Evolutionary conservation across 2,797 vertebrate species (phyloP).

Genomic region (Alosa sapidissima): DNA sequence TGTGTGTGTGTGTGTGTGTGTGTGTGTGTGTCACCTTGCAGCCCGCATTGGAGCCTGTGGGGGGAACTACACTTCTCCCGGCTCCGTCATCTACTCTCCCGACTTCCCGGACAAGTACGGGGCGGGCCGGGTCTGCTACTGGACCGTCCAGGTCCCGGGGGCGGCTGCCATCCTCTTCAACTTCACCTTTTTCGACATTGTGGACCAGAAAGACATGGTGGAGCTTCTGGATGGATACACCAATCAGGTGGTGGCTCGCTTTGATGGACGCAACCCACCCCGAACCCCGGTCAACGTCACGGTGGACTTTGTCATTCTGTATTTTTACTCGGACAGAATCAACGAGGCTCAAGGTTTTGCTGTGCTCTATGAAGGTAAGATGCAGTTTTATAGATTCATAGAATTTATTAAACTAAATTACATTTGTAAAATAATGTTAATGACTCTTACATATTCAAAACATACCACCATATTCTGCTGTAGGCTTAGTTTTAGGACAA

Average conservation of each 20-base stretch:
- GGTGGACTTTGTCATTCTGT: slow-evolving; percentile 87
- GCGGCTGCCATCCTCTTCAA: slow-evolving; percentile 85
- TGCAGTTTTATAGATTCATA: not conserved
- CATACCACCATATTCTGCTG: not conserved
- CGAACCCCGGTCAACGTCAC: slow-evolving; percentile 85
- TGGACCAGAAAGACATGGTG: slow-evolving; percentile 93
- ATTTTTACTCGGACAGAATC: slow-evolving; percentile 94
- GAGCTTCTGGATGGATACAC: slow-evolving; percentile 90
- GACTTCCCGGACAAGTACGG: slow-evolving; percentile 91
- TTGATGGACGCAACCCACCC: slow-evolving; percentile 84
- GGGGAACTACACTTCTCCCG: slow-evolving; percentile 87
- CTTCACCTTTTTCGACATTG: slow-evolving; percentile 94
- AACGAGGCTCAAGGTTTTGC: slow-evolving; percentile 94
- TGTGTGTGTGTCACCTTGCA: slow-evolving; percentile 52
- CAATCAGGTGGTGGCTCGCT: slow-evolving; percentile 85
- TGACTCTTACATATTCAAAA: not conserved
- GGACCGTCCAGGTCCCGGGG: slow-evolving; percentile 91
- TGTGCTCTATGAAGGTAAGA: slow-evolving; percentile 88
- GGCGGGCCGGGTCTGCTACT: slow-evolving; percentile 89
- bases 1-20: not conserved
- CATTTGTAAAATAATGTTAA: not conserved
- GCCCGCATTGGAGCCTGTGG: slow-evolving; percentile 91
- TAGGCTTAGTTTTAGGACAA: too few species aligned
- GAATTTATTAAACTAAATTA: not conserved
- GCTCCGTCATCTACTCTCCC: slow-evolving; percentile 90